Conservation (phyloP, 2,113 vertebrate genomes). For the Polyodon spathula region DNA sequence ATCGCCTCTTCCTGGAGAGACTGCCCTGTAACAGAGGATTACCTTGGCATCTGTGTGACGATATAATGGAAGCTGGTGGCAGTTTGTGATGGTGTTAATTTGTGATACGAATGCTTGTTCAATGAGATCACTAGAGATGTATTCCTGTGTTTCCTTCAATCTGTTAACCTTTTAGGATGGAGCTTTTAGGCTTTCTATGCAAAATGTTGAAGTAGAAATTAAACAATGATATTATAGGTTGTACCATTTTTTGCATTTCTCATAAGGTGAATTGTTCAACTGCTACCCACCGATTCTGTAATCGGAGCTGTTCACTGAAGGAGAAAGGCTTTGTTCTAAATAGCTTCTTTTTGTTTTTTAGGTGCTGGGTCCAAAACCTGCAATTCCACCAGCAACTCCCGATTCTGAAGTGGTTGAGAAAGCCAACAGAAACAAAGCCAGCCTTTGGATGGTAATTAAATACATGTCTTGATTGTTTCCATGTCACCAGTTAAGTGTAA, state of each 20-base stretch:
- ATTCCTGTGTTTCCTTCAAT: conserved; percentile 8
- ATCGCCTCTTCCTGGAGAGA: not conserved
- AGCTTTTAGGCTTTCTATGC: no score
- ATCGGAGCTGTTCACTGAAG: not conserved
- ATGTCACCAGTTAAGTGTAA: no score
- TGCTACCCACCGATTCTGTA: not conserved
- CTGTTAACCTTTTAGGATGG: no score
- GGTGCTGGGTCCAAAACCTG: conserved; percentile 46
- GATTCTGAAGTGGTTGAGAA: conserved; percentile 30
- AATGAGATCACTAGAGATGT: not conserved
- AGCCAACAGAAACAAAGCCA: conserved; percentile 26
- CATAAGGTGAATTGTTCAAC: not conserved
- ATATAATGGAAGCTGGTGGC: no score
- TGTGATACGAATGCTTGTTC: conserved; percentile 1
- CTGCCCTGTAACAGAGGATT: not conserved
- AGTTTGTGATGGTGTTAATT: no score
- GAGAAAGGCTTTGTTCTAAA: not conserved
- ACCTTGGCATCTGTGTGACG: not conserved
- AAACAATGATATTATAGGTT: no score
- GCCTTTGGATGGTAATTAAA: conserved; percentile 47
- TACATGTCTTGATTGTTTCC: no score
- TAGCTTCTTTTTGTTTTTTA: conserved; percentile 26
- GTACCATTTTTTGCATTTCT: no score
- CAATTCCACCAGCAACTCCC: conserved; percentile 24
- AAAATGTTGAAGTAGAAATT: no score